Percentiles rank a stretch among this genome's conserved stretches.
These are phyloP conservation scores for Rhagophthalmus giganteus DNA, from an alignment of 2,888 invertebrate species.

Conservation along the genomic window DNA sequence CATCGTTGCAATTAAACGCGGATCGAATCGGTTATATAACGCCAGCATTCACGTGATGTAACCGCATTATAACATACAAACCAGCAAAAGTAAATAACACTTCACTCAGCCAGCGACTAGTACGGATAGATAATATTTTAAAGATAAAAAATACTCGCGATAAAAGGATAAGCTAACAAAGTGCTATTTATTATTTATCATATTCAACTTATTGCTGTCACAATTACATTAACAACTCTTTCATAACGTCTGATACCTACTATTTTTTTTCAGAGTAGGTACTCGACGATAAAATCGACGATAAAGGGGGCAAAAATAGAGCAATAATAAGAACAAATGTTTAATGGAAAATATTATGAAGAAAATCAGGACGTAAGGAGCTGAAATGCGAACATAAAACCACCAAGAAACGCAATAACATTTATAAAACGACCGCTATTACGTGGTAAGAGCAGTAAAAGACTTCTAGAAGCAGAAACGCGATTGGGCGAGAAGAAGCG, in stretches of 20 bases:
- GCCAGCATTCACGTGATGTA: constrained; percentile 12
- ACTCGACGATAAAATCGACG: constrained; percentile 9
- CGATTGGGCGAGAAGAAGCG: constrained; percentile 19
- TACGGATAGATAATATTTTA: constrained; percentile 15
- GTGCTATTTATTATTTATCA: constrained; percentile 25
- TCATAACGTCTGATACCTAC: constrained; percentile 18
- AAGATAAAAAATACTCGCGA: constrained; percentile 20
- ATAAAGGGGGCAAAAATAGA: neutral
- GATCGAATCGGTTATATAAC: no score
- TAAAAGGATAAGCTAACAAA: constrained; percentile 20
- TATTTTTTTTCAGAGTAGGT: constrained; percentile 17
- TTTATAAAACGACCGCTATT: constrained; percentile 14
- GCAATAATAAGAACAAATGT: no score
- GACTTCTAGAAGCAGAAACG: constrained; percentile 6
- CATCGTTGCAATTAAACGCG: no score
- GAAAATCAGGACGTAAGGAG: constrained; percentile 9
- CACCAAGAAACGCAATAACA: constrained; percentile 11
- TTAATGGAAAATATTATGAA: no score
- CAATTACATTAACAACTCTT: constrained; percentile 20
- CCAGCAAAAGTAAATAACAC: constrained; percentile 20
- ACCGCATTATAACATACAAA: constrained; percentile 3
- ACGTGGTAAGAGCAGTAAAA: constrained; percentile 15
- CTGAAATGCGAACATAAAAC: constrained; percentile 7
- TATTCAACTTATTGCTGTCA: constrained; percentile 14
- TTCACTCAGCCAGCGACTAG: constrained; percentile 19